Conservation (phyloP, 2,888 invertebrate genomes). For the Hylaea fasciaria region DNA sequence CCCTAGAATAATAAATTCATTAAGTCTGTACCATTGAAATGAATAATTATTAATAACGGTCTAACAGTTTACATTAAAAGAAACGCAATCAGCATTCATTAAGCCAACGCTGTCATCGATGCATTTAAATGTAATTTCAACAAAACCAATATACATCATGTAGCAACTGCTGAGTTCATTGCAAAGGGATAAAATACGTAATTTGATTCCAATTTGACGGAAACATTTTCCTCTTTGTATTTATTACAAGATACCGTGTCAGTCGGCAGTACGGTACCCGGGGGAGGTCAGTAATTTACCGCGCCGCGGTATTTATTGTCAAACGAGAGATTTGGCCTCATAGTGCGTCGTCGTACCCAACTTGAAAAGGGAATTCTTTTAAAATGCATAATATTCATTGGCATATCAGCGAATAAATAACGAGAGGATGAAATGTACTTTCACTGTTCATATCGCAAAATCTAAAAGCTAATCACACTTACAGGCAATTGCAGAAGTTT, state of each 20-base stretch:
- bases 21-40: too few species aligned
- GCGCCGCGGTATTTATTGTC: slow-evolving; percentile 26
- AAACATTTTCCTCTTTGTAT: slow-evolving; percentile 32
- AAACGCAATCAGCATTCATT: too few species aligned
- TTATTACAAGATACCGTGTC: slow-evolving; percentile 27
- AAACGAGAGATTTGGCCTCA: slow-evolving; percentile 19
- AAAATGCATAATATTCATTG: slow-evolving; percentile 3
- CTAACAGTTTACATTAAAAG: too few species aligned
- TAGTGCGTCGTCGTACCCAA: neutral
- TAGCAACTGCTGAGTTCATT: slow-evolving; percentile 33
- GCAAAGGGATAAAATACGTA: slow-evolving; percentile 37
- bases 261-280: slow-evolving; percentile 23
- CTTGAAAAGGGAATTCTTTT: slow-evolving; percentile 16
- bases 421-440: too few species aligned
- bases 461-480: too few species aligned
- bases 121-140: too few species aligned
- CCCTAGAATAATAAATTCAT: too few species aligned
- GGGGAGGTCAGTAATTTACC: slow-evolving; percentile 27
- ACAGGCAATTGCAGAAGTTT: too few species aligned
- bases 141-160: slow-evolving; percentile 18
- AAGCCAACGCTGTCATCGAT: too few species aligned
- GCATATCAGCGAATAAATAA: neutral
- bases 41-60: too few species aligned
- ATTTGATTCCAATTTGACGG: slow-evolving; percentile 40
- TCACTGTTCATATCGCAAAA: too few species aligned